Conservation (phyloP, 1,140 invertebrate genomes). For the Tribolium castaneum region DNA sequence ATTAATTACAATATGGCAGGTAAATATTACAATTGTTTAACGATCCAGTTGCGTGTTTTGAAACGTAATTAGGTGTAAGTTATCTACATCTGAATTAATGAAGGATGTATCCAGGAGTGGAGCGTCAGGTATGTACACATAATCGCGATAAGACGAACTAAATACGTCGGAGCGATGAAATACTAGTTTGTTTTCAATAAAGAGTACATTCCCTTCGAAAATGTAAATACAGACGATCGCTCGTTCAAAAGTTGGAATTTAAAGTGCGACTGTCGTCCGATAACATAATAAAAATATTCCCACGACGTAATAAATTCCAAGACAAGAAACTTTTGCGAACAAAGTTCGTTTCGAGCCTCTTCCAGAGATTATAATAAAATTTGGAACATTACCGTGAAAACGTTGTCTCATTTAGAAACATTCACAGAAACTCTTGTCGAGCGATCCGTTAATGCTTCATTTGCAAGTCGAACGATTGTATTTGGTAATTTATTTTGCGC, state of each 20-base stretch:
- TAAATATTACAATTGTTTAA: slow-evolving; percentile 53
- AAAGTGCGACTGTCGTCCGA: slow-evolving; percentile 32
- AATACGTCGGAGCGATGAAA: slow-evolving; percentile 10
- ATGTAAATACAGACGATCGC: slow-evolving; percentile 8
- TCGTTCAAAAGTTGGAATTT: slow-evolving; percentile 14
- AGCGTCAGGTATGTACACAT: background rate
- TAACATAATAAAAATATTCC: slow-evolving; percentile 42
- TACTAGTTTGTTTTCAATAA: slow-evolving; percentile 25
- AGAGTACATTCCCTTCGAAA: background rate
- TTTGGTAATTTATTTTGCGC: slow-evolving; percentile 40
- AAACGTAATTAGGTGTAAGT: slow-evolving; percentile 46
- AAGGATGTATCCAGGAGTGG: slow-evolving; percentile 39
- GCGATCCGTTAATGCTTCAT: slow-evolving; percentile 39
- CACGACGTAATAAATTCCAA: slow-evolving; percentile 41
- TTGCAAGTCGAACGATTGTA: slow-evolving; percentile 43
- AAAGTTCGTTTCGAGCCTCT: slow-evolving; percentile 37
- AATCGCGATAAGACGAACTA: slow-evolving; percentile 17
- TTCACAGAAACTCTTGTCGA: slow-evolving; percentile 42
- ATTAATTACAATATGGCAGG: slow-evolving; percentile 53
- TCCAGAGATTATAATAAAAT: slow-evolving; percentile 41
- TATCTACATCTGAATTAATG: slow-evolving; percentile 49
- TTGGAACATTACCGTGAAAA: slow-evolving; percentile 41
- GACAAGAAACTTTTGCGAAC: slow-evolving; percentile 35
- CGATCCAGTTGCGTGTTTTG: slow-evolving; percentile 53
- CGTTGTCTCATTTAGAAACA: slow-evolving; percentile 43